Conservation (phyloP, 1,140 invertebrate genomes). For the Leptonema lineaticorne region DNA sequence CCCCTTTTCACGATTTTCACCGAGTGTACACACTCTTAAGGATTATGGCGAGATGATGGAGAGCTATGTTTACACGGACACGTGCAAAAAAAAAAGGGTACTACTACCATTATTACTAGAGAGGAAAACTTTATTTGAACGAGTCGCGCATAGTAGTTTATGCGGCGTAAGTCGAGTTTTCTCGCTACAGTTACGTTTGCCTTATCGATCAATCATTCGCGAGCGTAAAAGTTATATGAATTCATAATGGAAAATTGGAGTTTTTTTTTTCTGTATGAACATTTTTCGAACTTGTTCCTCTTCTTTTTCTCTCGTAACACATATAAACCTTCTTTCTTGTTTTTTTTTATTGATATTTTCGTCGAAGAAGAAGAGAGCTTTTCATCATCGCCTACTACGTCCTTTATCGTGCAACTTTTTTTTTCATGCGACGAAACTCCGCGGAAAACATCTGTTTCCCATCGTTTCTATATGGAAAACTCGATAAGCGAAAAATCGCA, state of each 20-base stretch:
- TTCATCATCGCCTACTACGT: neutral
- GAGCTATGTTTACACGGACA: neutral
- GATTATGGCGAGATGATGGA: constrained; percentile 13
- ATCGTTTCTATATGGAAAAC: constrained; percentile 6
- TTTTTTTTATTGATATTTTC: neutral
- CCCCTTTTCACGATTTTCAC: neutral
- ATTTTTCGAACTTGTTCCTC: no score
- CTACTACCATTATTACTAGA: neutral
- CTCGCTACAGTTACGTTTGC: constrained; percentile 4
- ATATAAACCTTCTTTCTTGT: neutral
- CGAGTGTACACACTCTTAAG: neutral
- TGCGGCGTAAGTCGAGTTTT: neutral
- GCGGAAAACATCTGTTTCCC: constrained; percentile 16
- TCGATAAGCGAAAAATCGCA: neutral
- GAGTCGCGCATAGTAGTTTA: no score
- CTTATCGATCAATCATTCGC: constrained; percentile 16
- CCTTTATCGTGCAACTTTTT: constrained; percentile 4
- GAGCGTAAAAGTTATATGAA: constrained; percentile 7
- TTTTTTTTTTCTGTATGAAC: constrained; percentile 2
- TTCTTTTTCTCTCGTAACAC: no score
- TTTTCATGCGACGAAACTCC: constrained; percentile 1
- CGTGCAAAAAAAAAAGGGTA: neutral
- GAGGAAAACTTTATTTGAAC: neutral
- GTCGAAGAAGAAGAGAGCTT: neutral
- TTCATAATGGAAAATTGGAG: constrained; percentile 26